Evolutionary conservation across 2,797 vertebrate genomes (phyloP), one percentile per base, ranked within the genome.

Genomic region (Streptopelia turtur): DNA sequence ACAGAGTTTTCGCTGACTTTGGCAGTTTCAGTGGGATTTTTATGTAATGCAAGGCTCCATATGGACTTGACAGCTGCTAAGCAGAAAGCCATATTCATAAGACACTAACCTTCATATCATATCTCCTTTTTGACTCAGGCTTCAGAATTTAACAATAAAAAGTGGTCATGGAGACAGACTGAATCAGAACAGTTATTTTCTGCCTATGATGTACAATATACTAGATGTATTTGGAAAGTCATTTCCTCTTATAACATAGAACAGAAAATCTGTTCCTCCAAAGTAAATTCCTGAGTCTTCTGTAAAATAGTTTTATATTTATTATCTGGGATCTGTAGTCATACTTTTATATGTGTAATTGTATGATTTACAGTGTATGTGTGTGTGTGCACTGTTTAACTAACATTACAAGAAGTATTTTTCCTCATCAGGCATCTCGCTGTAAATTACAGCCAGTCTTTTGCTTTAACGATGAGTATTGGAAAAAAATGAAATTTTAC

Each of bases 401-500:
- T 61, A 59, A 63, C 39, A 6, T 35, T 77, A 53, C 0, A 4
- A 70, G 22, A 50, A 35, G 2, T 94, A 4, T 37, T 87, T 96
- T 80, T 60, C 63, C 21, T 76, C 28, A 70, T 84, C 39, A 50
- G 27, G 7, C 75, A 87, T 96, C 74, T 74, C 77, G 35, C 64
- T 81, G 7, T 75, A 60, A 76, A 71, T 78, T 89, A 41, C 49
- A 90, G 11, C 65, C 57, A 93, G 71, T 78, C 57, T 92, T 97
- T 81, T 95, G 49, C 8, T 74, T 89, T 96, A 91, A 93, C 75
- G 91, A 70, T 68, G 83, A 89, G 49, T 64, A 89, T 79, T 97
- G 87, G 78, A 92, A 97, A 97, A 97, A 97, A 55, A 89, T 96
- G 87, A 98, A 60, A 75, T 72, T 56, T 96, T 96, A 96, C 90